A percentile compares a stretch with the other conserved stretches of the same genome.
These are phyloP conservation scores for Cirrhinus mrigala DNA, from an alignment of 2,797 vertebrate genomes.

Conservation along the genomic window DNA sequence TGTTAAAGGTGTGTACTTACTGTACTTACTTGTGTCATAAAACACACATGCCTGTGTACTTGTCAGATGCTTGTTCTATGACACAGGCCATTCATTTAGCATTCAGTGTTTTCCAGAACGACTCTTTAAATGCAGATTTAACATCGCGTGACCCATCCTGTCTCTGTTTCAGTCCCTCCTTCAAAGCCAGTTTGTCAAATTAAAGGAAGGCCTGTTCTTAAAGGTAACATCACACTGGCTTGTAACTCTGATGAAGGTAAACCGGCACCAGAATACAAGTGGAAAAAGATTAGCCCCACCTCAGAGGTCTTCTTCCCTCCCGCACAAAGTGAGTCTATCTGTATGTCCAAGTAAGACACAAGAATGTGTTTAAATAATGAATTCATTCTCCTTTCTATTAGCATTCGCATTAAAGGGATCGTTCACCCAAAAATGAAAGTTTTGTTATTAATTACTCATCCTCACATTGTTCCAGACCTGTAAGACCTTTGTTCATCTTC, in stretches of 20 bases:
- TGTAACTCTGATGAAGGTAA: constrained; percentile 83
- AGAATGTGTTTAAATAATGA: not conserved
- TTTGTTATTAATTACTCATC: too few species aligned
- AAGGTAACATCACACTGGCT: constrained; percentile 83
- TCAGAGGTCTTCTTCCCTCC: constrained; percentile 77
- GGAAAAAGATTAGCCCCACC: constrained; percentile 78
- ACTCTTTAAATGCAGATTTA: not conserved
- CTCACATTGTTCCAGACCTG: not conserved
- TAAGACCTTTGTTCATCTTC: too few species aligned
- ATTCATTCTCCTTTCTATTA: not conserved
- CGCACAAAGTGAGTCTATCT: constrained; percentile 75
- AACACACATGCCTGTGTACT: not conserved
- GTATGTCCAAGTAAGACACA: not conserved
- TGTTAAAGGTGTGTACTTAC: constrained; percentile 71
- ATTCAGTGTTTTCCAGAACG: not conserved
- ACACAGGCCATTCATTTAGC: not conserved
- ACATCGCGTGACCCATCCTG: not conserved
- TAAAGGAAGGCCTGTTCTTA: constrained; percentile 75
- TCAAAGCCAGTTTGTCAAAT: constrained; percentile 78
- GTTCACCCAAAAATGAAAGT: not conserved
- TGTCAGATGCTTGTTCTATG: not conserved
- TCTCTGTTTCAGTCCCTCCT: constrained; percentile 81
- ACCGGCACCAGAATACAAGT: constrained; percentile 81
- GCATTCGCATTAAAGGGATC: not conserved
- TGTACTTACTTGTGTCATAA: not conserved